Percentiles rank a stretch among this genome's conserved stretches.
Evolutionary conservation across 2,113 vertebrate genomes (phyloP).

Genomic region (Lophochroa leadbeateri): DNA sequence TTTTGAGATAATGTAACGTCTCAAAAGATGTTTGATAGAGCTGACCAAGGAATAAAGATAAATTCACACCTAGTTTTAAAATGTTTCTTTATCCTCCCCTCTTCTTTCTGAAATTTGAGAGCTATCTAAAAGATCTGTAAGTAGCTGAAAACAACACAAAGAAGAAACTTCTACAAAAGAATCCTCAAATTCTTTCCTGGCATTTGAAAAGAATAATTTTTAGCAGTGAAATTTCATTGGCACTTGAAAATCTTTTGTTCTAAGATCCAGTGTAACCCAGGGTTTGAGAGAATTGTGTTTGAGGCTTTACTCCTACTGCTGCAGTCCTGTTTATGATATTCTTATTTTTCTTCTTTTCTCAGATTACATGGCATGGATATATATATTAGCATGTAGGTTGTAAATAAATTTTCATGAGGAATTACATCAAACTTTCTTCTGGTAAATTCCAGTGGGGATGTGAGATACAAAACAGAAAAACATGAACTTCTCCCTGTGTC

Average conservation of each 20-base stretch:
- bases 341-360: background rate
- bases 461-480: background rate
- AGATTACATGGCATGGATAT: background rate
- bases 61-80: background rate
- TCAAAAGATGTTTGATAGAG: background rate
- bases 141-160: background rate
- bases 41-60: background rate
- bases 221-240: background rate
- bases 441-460: background rate
- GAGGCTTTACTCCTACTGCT: background rate
- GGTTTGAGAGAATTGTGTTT: background rate
- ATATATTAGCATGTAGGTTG: background rate
- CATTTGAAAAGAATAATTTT: background rate
- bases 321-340: background rate
- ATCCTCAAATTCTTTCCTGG: background rate
- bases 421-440: background rate
- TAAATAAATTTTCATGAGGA: background rate
- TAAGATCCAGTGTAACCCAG: background rate
- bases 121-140: background rate
- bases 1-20: background rate
- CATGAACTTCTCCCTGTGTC: background rate
- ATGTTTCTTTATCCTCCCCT: background rate
- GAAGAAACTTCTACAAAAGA: background rate
- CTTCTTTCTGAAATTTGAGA: background rate
- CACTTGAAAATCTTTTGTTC: background rate